Evolutionary conservation across 2,113 vertebrate genomes (phyloP).

Genomic region (Rhinopomastus cyanomelas): DNA sequence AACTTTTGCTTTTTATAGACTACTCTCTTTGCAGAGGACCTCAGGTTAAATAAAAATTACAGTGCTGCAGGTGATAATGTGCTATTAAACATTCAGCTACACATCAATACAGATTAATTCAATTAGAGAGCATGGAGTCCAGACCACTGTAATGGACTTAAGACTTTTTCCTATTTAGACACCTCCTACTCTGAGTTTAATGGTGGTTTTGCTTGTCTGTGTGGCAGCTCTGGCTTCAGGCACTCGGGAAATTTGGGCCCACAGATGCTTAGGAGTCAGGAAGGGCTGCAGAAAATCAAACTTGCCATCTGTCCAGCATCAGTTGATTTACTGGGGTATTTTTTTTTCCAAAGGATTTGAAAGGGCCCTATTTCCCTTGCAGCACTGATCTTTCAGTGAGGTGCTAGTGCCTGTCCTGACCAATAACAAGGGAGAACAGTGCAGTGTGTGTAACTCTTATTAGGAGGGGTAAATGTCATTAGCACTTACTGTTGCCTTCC

Average conservation of each 20-base stretch:
- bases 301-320: constrained; percentile 71
- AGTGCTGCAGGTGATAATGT: constrained; percentile 56
- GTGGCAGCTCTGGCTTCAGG: constrained; percentile 62
- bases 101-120: constrained; percentile 46
- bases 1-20: constrained; percentile 53
- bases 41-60: constrained; percentile 56
- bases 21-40: constrained; percentile 34
- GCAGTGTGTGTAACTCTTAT: constrained; percentile 77
- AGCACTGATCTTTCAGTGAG: constrained; percentile 78
- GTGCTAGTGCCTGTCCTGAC: constrained; percentile 74
- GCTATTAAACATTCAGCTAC: constrained; percentile 52
- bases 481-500: constrained; percentile 69
- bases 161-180: constrained; percentile 21
- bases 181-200: constrained; percentile 16
- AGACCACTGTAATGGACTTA: constrained; percentile 53
- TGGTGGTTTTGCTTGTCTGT: constrained; percentile 52
- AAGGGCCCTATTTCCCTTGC: constrained; percentile 69
- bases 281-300: constrained; percentile 64
- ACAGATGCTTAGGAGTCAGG: constrained; percentile 33
- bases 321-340: constrained; percentile 74
- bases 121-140: neutral
- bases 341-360: constrained; percentile 67
- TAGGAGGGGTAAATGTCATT: constrained; percentile 77
- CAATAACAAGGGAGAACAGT: constrained; percentile 76
- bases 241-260: constrained; percentile 35